Conservation (phyloP, 2,797 vertebrate species). For the Danio jaintianensis region DNA sequence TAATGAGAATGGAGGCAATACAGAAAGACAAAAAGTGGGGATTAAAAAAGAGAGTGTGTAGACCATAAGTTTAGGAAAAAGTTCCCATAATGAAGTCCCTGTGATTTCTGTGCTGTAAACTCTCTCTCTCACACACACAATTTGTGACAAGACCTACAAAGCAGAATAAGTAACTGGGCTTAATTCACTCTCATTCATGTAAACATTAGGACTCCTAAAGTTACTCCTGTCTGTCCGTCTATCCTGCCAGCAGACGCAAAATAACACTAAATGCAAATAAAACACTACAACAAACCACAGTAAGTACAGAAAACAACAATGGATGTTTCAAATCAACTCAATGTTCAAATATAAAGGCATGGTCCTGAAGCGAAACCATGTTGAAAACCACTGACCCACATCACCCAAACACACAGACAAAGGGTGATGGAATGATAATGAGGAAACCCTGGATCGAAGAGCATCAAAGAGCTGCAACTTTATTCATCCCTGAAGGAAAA, state of each 20-base stretch:
- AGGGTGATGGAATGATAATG: slow-evolving; percentile 47
- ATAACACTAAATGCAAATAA: not conserved
- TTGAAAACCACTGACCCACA: slow-evolving; percentile 1
- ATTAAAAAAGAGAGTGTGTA: slow-evolving; percentile 24
- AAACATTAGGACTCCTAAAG: slow-evolving; percentile 16
- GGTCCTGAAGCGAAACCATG: slow-evolving; percentile 19
- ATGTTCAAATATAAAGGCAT: not conserved
- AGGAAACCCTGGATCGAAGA: slow-evolving; percentile 25
- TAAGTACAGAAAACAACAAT: not conserved
- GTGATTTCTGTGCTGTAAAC: slow-evolving; percentile 44
- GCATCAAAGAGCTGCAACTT: slow-evolving; percentile 1
- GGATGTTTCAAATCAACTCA: not conserved
- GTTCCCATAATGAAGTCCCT: slow-evolving; percentile 51
- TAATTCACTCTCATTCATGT: slow-evolving; percentile 19
- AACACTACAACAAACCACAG: not conserved
- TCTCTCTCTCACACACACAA: not conserved
- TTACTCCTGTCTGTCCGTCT: not conserved
- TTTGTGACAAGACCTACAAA: slow-evolving; percentile 14
- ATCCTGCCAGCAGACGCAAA: not conserved
- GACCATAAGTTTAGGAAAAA: slow-evolving; percentile 11
- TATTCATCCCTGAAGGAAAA: slow-evolving; percentile 31
- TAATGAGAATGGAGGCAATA: slow-evolving; percentile 6
- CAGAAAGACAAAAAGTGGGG: slow-evolving; percentile 8
- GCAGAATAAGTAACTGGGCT: not conserved
- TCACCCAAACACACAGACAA: not conserved